phyloP scores from a whole-genome alignment of 2,797 vertebrate species.

The Acestrorhynchus altus region DNA sequence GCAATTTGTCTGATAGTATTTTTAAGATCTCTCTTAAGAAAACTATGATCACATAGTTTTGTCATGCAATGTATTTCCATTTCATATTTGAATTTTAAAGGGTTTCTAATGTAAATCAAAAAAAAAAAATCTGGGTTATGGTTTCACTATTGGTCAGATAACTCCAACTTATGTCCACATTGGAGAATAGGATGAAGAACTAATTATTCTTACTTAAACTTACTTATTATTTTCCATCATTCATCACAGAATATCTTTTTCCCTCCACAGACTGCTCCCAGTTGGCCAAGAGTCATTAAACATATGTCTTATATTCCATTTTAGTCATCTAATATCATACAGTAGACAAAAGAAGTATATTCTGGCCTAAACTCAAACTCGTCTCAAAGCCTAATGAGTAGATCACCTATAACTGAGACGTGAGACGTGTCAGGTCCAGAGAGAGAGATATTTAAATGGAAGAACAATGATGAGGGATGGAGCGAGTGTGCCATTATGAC shows the following conservation, averaged over 20 bases:
- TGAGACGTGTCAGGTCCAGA: conserved; percentile 57
- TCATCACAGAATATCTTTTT: background rate
- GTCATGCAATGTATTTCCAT: too few species aligned
- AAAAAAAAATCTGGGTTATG: too few species aligned
- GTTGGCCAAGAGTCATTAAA: conserved; percentile 73
- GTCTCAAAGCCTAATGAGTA: conserved; percentile 79
- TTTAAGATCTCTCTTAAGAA: too few species aligned
- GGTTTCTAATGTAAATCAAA: too few species aligned
- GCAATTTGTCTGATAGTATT: too few species aligned
- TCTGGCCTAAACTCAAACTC: conserved; percentile 70
- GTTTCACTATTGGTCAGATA: too few species aligned
- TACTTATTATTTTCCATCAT: too few species aligned
- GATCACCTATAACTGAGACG: conserved; percentile 76
- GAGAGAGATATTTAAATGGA: conserved; percentile 66
- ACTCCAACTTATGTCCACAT: too few species aligned
- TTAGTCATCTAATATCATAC: conserved; percentile 73
- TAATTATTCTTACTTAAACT: conserved; percentile 20
- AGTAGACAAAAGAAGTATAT: conserved; percentile 79
- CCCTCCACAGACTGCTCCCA: conserved; percentile 23
- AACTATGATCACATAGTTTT: too few species aligned
- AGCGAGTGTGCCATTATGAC: conserved; percentile 66
- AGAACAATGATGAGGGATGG: conserved; percentile 70
- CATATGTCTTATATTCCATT: conserved; percentile 82
- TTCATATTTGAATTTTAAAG: too few species aligned
- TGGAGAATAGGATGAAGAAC: background rate